Conservation (phyloP, 2,888 invertebrate species). For the Tetropium fuscum region DNA sequence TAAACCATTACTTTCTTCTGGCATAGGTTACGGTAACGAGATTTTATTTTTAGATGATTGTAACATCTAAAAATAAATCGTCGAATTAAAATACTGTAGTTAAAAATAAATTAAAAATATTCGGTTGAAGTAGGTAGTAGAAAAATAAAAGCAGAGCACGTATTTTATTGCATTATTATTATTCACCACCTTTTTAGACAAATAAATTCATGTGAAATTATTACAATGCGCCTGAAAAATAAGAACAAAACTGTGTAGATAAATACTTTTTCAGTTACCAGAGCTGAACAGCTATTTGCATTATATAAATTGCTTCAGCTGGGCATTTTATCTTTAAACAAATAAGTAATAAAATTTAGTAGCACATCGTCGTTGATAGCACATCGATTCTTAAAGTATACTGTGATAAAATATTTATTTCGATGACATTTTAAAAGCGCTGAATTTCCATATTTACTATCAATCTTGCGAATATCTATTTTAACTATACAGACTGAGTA, state of each 20-base stretch:
- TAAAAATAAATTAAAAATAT: conserved; percentile 13
- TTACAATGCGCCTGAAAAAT: conserved; percentile 8
- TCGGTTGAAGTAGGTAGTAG: conserved; percentile 9
- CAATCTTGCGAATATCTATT: no score
- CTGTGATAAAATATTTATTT: no score
- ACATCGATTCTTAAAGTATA: no score
- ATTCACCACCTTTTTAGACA: conserved; percentile 28
- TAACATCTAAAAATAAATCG: conserved; percentile 17
- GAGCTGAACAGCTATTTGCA: conserved; percentile 19
- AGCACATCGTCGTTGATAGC: no score
- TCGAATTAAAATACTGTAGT: conserved; percentile 18
- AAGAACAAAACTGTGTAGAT: conserved; percentile 14
- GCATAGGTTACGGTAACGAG: no score
- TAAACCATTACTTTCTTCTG: no score
- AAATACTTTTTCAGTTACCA: no score
- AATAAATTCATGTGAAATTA: conserved; percentile 23
- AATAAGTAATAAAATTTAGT: no score
- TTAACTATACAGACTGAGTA: no score
- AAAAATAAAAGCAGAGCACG: conserved; percentile 13
- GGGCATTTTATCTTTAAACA: no score
- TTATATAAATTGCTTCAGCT: conserved; percentile 17
- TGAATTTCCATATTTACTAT: no score
- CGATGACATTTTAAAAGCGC: no score
- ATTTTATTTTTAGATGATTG: conserved; percentile 18
- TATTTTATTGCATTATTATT: conserved; percentile 24